These are phyloP conservation scores for Odontesthes bonariensis DNA, from an alignment of 2,113 vertebrate genomes.

Conservation along the genomic window DNA sequence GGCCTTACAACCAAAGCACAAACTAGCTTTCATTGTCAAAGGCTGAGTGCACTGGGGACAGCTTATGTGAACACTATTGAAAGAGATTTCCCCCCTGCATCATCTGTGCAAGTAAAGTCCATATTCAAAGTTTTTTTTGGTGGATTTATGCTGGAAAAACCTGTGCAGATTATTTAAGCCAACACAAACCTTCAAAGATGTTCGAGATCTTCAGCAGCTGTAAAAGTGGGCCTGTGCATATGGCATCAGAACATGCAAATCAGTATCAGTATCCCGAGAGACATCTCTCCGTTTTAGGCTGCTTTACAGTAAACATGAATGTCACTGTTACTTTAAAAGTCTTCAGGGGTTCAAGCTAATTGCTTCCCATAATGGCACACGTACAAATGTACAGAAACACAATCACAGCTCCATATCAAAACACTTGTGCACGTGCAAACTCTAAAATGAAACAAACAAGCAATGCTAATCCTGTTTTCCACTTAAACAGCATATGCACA, in stretches of 20 bases:
- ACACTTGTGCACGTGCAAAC: not conserved
- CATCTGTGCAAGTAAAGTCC: too few species aligned
- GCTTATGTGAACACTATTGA: not conserved
- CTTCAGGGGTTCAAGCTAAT: constrained; percentile 26
- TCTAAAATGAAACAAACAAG: not conserved
- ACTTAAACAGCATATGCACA: not conserved
- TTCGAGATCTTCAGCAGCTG: not conserved
- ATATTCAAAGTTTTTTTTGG: not conserved
- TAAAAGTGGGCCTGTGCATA: not conserved
- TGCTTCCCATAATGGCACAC: constrained; percentile 21
- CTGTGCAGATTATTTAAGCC: not conserved
- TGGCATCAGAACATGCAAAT: constrained; percentile 3
- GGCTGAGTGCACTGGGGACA: not conserved
- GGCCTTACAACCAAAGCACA: not conserved
- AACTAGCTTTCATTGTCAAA: not conserved
- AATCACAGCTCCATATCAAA: not conserved
- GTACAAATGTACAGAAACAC: not conserved
- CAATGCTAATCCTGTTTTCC: not conserved
- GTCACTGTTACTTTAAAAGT: constrained; percentile 20
- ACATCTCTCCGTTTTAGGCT: constrained; percentile 26
- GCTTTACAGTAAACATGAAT: constrained; percentile 39
- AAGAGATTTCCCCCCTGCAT: not conserved
- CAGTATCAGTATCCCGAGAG: constrained; percentile 11
- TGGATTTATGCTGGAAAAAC: not conserved
- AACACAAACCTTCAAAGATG: not conserved